phyloP scores from a whole-genome alignment of 2,113 vertebrate species.

The Alouatta palliata region DNA sequence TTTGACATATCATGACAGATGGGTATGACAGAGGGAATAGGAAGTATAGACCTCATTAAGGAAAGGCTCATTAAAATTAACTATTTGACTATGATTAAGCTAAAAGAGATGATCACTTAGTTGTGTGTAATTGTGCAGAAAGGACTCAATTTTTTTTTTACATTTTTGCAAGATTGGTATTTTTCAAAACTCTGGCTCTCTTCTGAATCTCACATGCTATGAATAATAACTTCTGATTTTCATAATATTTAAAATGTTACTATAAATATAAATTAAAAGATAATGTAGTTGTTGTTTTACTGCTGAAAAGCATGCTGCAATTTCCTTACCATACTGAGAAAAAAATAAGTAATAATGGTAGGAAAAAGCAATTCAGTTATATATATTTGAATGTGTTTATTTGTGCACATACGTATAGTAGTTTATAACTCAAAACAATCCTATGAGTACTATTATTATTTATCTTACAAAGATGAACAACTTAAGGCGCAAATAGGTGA shows the following conservation, averaged over 20 bases:
- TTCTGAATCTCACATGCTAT: not conserved
- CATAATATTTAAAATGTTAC: not conserved
- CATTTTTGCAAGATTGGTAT: not conserved
- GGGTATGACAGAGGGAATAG: not conserved
- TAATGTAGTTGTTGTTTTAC: not conserved
- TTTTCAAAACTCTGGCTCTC: not conserved
- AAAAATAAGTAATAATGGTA: not conserved
- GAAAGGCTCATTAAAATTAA: slow-evolving; percentile 14
- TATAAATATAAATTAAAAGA: not conserved
- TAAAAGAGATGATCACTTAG: not conserved
- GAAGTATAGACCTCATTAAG: not conserved
- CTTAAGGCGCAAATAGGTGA: not conserved
- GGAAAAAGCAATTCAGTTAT: not conserved
- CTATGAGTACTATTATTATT: not conserved
- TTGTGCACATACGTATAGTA: not conserved
- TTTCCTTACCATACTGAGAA: not conserved
- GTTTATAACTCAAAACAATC: not conserved
- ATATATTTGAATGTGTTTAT: not conserved
- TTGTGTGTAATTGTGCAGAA: slow-evolving; percentile 19
- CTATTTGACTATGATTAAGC: not conserved
- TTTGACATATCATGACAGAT: not conserved
- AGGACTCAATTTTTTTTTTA: not conserved
- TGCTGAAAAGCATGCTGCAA: not conserved
- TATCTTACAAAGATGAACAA: not conserved
- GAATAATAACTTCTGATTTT: slow-evolving; percentile 1